Base-by-base conservation (phyloP, 1,140 invertebrate genomes). In the Orchesella cincta region DNA sequence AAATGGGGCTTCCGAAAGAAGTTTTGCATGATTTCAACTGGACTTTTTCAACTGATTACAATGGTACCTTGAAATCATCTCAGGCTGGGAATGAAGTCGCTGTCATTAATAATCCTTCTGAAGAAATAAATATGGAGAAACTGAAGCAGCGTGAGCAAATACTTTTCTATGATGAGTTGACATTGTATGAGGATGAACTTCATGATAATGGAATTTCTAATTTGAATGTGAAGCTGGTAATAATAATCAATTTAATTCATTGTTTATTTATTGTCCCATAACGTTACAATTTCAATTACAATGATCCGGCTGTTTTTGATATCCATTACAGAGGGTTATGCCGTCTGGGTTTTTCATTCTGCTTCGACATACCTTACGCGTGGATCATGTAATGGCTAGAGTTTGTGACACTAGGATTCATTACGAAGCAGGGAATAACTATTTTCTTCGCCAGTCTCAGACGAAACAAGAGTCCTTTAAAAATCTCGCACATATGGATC, bases 161-260 rank as follows among this genome's bases (percentile, higher is more conserved):
- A 77, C 85, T 96, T 0, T 99, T 98, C 85, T 99, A 96, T 86
- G 91, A 95, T 81, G 95, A 98, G 86, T 86, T 99, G 36, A 91
- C 93, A 29, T 87, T 99, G 1, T 99, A 94, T 88, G 98, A 99
- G 88, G 98, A 99, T 88, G 98, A 99, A 87, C 86, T 99, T 67
- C 96, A 98, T 84, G 98, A 99, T 88, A 95, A 99, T 89, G 98
- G 98, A 28, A 92, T 95, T 74, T 94, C 97, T 0, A 90, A 92
- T 70, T 89, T 92, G 80, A 93, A 92, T 81, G 94, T 97, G 0
- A 98, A 98, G 92, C 96, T 98, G 87, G 95, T 97, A 89, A 92
- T 91, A 88, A 76, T 52, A 33, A 46, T 5, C 39, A 78, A 35
- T 70, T 75, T 78, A 72, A 72, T 28, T 75, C 51, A 73, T 74